Evolutionary conservation across 2,888 invertebrate genomes (phyloP), one percentile per base, ranked within the genome.

Genomic region (Dryococelus australis): DNA sequence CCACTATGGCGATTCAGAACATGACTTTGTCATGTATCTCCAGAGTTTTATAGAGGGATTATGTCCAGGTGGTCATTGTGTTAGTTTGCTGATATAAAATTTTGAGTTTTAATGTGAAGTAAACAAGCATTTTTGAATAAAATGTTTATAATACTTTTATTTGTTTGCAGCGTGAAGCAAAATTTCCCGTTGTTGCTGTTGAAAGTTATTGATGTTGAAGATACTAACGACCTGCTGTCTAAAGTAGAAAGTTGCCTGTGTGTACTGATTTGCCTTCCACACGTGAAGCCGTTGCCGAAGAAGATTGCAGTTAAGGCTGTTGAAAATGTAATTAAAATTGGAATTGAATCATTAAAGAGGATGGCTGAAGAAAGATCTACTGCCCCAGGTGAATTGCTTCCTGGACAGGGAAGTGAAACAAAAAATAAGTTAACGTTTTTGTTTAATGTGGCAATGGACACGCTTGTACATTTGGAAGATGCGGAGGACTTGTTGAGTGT

Each of bases 401-500:
- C 65, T 8, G 16, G 16, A 16, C 20, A 10, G 10, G 65, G n/a
- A 65, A 20, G 8, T 65, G 65, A 65, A 86, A 85, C 43, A 85
- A 51, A 20, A 6, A 83, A 87, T 27, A 87, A 86, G 27, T 51
- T 92, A 43, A 87, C 90, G 83, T 95, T 96, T 91, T 90, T 95
- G 87, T 89, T 96, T 81, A 93, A 94, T 1, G 92, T 87, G n/a
- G 85, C 85, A 10, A 0, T 96, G 84, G 95, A 96, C 91, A 93
- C 94, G 89, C 91, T 94, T 0, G 92, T 94, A 80, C 96, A 95
- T 90, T 92, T 95, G 90, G 92, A 94, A 0, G 93, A 93, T 89
- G 92, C 93, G 83, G 93, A 93, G 88, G 92, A 92, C 87, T 90
- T 95, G 79, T 92, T 93, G 80, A 91, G 93, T 79, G 93, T 94